Percentiles rank a stretch among this genome's conserved stretches.
These are phyloP conservation scores for Streptopelia turtur DNA, from an alignment of 2,797 vertebrate species.

Conservation along the genomic window DNA sequence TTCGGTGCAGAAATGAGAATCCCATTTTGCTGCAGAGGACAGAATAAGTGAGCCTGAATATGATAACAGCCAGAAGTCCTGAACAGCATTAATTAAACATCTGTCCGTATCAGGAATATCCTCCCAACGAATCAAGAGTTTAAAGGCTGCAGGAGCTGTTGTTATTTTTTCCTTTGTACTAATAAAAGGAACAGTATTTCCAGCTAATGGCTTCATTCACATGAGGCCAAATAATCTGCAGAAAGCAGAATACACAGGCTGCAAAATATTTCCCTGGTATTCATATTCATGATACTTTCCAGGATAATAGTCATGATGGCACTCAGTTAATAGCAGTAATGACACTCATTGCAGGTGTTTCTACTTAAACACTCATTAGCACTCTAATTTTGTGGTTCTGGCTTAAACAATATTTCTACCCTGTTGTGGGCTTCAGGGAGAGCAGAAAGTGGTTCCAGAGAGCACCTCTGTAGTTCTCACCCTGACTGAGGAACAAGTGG, in stretches of 20 bases:
- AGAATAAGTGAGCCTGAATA: neutral
- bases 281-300: neutral
- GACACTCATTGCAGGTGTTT: constrained; percentile 49
- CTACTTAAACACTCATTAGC: constrained; percentile 52
- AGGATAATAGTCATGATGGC: neutral
- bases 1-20: neutral
- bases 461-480: neutral
- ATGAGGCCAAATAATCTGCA: neutral
- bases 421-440: neutral
- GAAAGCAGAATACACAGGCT: neutral
- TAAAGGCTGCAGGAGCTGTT: neutral
- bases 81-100: neutral
- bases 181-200: neutral
- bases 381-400: neutral
- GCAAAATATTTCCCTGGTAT: neutral
- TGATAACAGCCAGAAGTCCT: neutral
- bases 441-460: neutral
- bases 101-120: neutral
- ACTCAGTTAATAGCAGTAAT: neutral
- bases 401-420: neutral
- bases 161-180: neutral
- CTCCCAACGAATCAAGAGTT: neutral
- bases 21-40: neutral
- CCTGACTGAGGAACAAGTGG: neutral
- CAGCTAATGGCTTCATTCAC: neutral